Evolutionary conservation across 2,888 invertebrate genomes (phyloP), one percentile per base, ranked within the genome.

Genomic region (Trachelus troglodyta): DNA sequence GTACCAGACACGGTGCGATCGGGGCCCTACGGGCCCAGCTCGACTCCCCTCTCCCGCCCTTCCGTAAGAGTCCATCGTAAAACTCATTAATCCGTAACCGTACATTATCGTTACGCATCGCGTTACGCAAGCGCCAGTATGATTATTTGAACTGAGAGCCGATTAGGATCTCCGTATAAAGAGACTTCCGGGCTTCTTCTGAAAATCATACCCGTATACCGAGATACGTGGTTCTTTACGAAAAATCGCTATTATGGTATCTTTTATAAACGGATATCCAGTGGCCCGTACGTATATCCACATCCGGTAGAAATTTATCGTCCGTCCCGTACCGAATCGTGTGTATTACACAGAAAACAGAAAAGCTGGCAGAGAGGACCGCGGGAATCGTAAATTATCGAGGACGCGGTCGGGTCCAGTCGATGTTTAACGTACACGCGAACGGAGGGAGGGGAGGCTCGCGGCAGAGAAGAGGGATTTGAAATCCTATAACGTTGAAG

Each of bases 341-440:
- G 71, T 78, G 78, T 78, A 75, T 75, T 78, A 78, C 78, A 78
- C 68, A 76, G 75, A 78, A 76, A 78, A 78, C 78, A 77, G 77
- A 77, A 77, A 77, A 77, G 71, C 75, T 35, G 69, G 40, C 35
- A 31, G 34, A 31, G 34, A 35, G 35, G 35, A 15, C 11, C 35
- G 34, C 31, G 23, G 31, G 31, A 69, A 71, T 68, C 31, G 77
- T 77, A 73, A 77, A 77, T 77, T 77, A 77, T 77, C 74, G 75
- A 34, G 69, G 76, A 33, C 73, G 68, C 68, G 68, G 56, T 31
- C 33, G 75, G 69, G n/a, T 12, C 56, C 56, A 9, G 56, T 6
- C 56, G 23, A 23, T 23, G 56, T 56, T 56, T 56, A 56, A 56
- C 56, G 56, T 56, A 4, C 15, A 56, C 15, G 15, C 56, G 56